Percentiles rank a stretch among this genome's conserved stretches.
phyloP scores from a whole-genome alignment of 64 coral and sea anemone species.

The Acropora yongei region DNA sequence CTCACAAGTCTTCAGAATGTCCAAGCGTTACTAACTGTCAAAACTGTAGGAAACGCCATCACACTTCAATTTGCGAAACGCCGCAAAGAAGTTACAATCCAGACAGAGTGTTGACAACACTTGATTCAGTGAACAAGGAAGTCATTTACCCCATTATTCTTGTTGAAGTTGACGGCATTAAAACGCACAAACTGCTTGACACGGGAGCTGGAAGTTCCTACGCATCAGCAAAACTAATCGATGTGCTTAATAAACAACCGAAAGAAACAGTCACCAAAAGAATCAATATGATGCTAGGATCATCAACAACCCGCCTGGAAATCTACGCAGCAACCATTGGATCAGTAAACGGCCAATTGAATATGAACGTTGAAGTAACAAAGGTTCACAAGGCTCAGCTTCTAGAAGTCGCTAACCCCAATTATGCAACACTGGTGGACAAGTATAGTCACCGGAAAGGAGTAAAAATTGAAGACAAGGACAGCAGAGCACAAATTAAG shows the following conservation, averaged over 20 bases:
- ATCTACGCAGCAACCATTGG: background rate
- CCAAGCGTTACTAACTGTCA: background rate
- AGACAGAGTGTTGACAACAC: background rate
- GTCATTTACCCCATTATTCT: slow-evolving; percentile 20
- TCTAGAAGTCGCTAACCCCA: background rate
- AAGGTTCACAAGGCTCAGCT: background rate
- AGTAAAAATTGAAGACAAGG: slow-evolving; percentile 19
- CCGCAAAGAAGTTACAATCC: background rate
- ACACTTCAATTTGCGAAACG: background rate
- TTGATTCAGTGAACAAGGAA: background rate
- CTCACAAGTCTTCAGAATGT: slow-evolving; percentile 3
- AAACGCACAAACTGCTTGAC: background rate
- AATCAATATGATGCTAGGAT: slow-evolving; percentile 4
- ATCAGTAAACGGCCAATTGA: background rate
- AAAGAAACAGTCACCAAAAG: background rate
- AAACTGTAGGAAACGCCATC: background rate
- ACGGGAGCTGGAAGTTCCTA: slow-evolving; percentile 12
- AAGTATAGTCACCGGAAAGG: slow-evolving; percentile 25
- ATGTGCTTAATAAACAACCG: background rate
- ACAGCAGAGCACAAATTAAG: background rate
- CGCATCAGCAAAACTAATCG: background rate
- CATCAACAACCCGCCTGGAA: background rate
- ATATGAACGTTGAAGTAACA: background rate
- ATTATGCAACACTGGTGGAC: background rate
- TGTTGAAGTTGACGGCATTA: background rate